Evolutionary conservation across 2,113 vertebrate species (phyloP).

Genomic region (Antechinus stuartii): DNA sequence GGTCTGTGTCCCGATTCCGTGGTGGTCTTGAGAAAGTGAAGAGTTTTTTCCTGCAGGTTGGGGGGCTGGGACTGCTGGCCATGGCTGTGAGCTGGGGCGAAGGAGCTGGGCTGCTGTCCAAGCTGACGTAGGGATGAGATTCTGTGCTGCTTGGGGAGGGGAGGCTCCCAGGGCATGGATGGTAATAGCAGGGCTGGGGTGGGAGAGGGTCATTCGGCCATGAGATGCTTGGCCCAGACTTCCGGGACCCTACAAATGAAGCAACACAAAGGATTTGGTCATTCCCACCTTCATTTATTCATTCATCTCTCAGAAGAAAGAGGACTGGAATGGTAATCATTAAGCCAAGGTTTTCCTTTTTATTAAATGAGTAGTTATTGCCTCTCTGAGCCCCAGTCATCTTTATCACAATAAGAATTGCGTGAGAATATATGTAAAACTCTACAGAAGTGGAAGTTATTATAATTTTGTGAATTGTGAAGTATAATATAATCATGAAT

Average conservation of each 20-base stretch:
- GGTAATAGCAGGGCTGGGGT: conserved; percentile 89
- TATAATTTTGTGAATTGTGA: background rate
- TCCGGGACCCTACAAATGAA: conserved; percentile 86
- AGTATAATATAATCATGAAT: background rate
- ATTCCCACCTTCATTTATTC: background rate
- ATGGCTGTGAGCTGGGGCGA: conserved; percentile 87
- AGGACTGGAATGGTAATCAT: background rate
- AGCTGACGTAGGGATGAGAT: conserved; percentile 96
- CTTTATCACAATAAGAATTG: background rate
- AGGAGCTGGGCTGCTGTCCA: conserved; percentile 92
- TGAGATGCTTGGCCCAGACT: conserved; percentile 84
- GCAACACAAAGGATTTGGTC: background rate
- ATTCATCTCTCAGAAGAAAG: background rate
- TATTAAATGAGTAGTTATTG: background rate
- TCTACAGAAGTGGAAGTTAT: background rate
- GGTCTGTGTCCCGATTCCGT: conserved; percentile 94
- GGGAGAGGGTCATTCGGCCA: conserved; percentile 90
- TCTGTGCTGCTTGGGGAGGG: conserved; percentile 95
- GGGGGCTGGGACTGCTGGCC: conserved; percentile 85
- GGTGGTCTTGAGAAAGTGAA: conserved; percentile 95
- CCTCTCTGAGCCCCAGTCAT: background rate
- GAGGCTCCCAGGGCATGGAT: conserved; percentile 86
- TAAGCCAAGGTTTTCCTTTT: background rate
- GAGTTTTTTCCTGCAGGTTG: conserved; percentile 89
- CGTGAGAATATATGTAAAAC: background rate